Evolutionary conservation across 2,113 vertebrate genomes (phyloP).

Genomic region (Tylochromis polylepis): DNA sequence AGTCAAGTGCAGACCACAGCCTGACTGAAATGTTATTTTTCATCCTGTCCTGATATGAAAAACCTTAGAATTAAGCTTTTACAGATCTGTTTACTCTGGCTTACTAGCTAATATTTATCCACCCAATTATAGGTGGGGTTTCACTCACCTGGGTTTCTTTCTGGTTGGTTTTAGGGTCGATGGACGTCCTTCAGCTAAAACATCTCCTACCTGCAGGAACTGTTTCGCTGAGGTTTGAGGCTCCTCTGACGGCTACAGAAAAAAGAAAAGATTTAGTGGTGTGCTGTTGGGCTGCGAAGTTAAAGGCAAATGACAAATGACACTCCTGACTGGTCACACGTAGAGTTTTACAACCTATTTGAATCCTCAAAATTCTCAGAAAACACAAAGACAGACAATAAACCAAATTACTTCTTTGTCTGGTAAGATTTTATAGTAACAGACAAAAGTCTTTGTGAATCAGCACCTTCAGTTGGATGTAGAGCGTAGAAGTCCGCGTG

Average conservation of each 20-base stretch:
- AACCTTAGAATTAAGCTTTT: not conserved
- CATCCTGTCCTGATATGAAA: not conserved
- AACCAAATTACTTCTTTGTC: not conserved
- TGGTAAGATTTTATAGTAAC: not conserved
- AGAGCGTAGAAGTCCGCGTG: not conserved
- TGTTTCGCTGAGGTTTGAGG: not conserved
- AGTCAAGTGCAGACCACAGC: not conserved
- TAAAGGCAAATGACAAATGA: not conserved
- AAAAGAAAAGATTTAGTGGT: not conserved
- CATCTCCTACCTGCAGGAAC: not conserved
- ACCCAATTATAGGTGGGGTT: not conserved
- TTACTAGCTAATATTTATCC: not conserved
- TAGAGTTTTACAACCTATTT: not conserved
- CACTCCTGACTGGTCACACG: not conserved
- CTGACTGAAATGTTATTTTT: not conserved
- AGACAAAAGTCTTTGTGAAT: not conserved
- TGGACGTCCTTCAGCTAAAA: not conserved
- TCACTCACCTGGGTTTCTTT: not conserved
- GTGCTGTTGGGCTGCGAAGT: not conserved
- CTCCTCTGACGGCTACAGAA: not conserved
- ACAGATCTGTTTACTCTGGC: not conserved
- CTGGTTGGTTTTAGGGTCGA: not conserved
- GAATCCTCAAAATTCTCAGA: not conserved
- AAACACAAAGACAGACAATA: not conserved
- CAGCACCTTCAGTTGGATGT: conserved; percentile 13